Evolutionary conservation across 1,140 invertebrate species (phyloP).

Genomic region (Lordiphosa stackelbergi): DNA sequence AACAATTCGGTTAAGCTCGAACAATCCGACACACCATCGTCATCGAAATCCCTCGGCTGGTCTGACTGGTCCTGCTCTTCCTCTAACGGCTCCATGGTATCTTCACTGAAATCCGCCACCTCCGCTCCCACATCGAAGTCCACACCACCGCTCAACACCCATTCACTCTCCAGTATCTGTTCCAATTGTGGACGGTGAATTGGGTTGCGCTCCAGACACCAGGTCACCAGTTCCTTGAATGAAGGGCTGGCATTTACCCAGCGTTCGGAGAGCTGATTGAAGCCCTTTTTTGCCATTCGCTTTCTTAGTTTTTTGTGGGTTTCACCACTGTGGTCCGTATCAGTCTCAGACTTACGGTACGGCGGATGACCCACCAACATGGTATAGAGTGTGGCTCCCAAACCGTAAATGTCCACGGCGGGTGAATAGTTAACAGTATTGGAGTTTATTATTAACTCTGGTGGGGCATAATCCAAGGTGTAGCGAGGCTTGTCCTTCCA

Average conservation of each 20-base stretch:
- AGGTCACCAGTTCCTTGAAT: conserved; percentile 86
- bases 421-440: conserved; percentile 85
- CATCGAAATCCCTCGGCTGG: too few relatives aligned
- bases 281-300: conserved; percentile 45
- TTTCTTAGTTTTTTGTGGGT: conserved; percentile 31
- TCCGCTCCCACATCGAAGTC: conserved; percentile 37
- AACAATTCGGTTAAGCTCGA: conserved; percentile 28
- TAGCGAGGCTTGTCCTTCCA: conserved; percentile 90
- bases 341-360: conserved; percentile 78
- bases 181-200: conserved; percentile 83
- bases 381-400: conserved; percentile 92
- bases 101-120: conserved; percentile 51
- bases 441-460: conserved; percentile 85
- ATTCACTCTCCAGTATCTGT: conserved; percentile 82
- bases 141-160: conserved; percentile 78
- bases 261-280: conserved; percentile 75
- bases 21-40: conserved; percentile 18
- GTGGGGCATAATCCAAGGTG: conserved; percentile 92
- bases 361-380: conserved; percentile 91
- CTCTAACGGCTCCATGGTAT: conserved; percentile 30
- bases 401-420: conserved; percentile 93
- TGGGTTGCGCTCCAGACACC: conserved; percentile 87
- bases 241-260: conserved; percentile 85
- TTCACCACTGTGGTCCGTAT: conserved; percentile 25
- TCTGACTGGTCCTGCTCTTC: too few relatives aligned